These are phyloP conservation scores for Himalopsyche phryganea DNA, from an alignment of 1,140 invertebrate species.

Conservation along the genomic window DNA sequence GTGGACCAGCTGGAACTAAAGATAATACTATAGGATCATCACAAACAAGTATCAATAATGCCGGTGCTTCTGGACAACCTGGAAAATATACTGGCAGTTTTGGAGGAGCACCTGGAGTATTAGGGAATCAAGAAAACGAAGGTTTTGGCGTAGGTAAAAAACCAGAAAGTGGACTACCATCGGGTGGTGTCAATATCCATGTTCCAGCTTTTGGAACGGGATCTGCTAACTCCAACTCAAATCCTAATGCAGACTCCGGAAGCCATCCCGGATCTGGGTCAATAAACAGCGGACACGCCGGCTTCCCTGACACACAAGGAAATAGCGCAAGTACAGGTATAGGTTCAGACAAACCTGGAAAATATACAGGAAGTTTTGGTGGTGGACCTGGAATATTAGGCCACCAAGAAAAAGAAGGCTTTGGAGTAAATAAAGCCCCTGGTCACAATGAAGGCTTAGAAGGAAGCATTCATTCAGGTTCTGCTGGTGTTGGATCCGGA, in stretches of 20 bases:
- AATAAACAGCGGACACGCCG: too few relatives aligned
- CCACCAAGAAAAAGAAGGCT: slow-evolving; percentile 19
- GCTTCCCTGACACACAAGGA: neutral
- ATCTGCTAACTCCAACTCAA: neutral
- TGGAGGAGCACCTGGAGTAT: slow-evolving; percentile 22
- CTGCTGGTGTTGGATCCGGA: too few relatives aligned
- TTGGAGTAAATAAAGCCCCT: slow-evolving; percentile 1
- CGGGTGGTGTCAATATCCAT: too few relatives aligned
- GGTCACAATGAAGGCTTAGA: neutral
- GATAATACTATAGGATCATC: neutral
- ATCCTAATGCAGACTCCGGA: neutral
- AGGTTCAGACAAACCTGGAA: slow-evolving; percentile 3
- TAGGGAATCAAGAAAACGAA: slow-evolving; percentile 17
- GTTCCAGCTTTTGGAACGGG: too few relatives aligned
- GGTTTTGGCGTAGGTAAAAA: slow-evolving; percentile 15
- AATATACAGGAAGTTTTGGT: slow-evolving; percentile 25
- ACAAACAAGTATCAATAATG: too few relatives aligned
- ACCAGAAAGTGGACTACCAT: neutral
- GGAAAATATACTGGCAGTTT: slow-evolving; percentile 22
- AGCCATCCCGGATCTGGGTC: neutral
- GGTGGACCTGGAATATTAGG: slow-evolving; percentile 21
- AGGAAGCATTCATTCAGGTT: too few relatives aligned
- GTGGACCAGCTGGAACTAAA: too few relatives aligned
- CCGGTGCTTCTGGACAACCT: neutral
- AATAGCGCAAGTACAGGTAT: neutral